Conservation (phyloP, 1,140 invertebrate genomes). For the Chelonus insularis region DNA sequence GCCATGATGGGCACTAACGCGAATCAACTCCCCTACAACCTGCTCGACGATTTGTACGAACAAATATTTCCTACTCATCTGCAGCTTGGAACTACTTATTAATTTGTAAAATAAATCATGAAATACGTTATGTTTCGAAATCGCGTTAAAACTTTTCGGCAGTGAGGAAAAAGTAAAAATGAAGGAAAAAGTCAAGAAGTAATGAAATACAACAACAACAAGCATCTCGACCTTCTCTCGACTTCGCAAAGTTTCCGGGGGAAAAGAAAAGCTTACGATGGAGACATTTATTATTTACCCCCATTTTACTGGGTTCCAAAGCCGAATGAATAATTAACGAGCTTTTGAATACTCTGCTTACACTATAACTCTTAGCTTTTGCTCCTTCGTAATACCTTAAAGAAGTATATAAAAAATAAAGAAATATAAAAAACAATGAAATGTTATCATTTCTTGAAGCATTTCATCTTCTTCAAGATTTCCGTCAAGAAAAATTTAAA, state of each 20-base stretch:
- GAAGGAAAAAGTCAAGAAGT: not conserved
- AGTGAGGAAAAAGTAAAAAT: not conserved
- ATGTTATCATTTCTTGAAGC: not conserved
- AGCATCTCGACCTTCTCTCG: not conserved
- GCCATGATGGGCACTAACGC: constrained; percentile 19
- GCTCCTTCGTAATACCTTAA: not conserved
- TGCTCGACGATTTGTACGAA: not conserved
- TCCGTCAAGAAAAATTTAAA: no score
- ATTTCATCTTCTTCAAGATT: not conserved
- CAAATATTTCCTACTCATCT: no score
- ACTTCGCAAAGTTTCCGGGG: constrained; percentile 11
- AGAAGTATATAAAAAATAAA: not conserved
- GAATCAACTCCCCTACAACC: constrained; percentile 2
- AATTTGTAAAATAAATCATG: no score
- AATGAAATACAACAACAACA: constrained; percentile 10
- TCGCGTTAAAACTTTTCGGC: no score
- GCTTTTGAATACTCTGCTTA: constrained; percentile 15
- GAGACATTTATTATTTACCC: constrained; percentile 26
- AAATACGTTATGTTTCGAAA: no score
- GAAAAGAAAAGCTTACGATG: constrained; percentile 20
- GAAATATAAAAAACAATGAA: constrained; percentile 9
- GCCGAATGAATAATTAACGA: constrained; percentile 25
- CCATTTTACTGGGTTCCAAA: constrained; percentile 22
- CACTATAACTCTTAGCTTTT: constrained; percentile 2
- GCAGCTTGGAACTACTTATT: no score